phyloP scores from a whole-genome alignment of 2,113 vertebrate species.

The Microcebus griseorufus region DNA sequence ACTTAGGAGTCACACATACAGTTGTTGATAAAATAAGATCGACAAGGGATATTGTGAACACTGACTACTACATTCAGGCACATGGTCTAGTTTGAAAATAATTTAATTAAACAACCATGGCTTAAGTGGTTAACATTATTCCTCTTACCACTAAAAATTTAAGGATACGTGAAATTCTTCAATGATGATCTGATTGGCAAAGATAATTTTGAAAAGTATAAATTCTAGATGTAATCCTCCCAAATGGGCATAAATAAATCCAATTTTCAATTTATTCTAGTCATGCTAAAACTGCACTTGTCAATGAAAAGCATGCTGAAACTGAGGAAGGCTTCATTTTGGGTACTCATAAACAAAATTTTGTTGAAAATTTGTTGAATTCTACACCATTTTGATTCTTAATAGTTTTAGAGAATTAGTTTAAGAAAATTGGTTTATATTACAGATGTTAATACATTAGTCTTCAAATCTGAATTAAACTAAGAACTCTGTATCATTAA shows the following conservation, averaged over 20 bases:
- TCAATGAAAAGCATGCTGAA: slow-evolving; percentile 1
- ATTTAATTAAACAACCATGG: slow-evolving; percentile 14
- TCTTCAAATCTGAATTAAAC: neutral
- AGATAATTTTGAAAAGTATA: neutral
- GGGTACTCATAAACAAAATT: neutral
- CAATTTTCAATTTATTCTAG: neutral
- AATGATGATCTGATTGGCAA: neutral
- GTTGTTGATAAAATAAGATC: neutral
- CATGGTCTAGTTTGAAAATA: neutral
- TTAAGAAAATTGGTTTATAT: neutral
- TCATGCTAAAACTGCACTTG: neutral
- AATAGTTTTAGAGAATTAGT: neutral
- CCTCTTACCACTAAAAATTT: neutral
- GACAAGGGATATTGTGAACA: neutral
- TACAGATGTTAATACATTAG: neutral
- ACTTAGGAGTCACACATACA: neutral
- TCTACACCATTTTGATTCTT: neutral
- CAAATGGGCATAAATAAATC: neutral
- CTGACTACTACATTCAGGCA: neutral
- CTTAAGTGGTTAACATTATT: neutral
- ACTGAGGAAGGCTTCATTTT: neutral
- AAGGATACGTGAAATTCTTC: neutral
- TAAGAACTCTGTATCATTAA: neutral
- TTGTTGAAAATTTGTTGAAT: neutral
- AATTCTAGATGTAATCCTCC: neutral